These are phyloP conservation scores for Murina feae DNA, from an alignment of 2,113 vertebrate species.

Conservation along the genomic window DNA sequence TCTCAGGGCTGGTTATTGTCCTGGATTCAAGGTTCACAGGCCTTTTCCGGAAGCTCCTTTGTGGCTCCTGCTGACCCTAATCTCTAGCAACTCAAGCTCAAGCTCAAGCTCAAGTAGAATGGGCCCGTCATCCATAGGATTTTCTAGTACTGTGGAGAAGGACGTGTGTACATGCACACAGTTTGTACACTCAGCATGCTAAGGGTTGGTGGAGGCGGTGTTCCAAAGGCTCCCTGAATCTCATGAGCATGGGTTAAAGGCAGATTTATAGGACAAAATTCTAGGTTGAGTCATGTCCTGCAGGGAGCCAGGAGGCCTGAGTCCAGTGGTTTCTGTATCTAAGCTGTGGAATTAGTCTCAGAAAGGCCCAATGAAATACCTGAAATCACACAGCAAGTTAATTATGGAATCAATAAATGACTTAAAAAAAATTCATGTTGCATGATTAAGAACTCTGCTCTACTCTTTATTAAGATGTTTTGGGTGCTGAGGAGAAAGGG, in stretches of 20 bases:
- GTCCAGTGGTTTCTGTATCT: not conserved
- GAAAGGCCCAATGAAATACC: not conserved
- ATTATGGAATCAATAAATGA: not conserved
- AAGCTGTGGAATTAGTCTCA: not conserved
- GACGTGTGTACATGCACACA: fast-evolving
- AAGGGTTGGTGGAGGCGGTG: not conserved
- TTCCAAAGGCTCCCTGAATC: not conserved
- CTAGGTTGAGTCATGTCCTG: not conserved
- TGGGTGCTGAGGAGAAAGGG: not conserved
- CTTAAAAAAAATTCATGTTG: not conserved
- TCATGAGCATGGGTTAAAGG: not conserved
- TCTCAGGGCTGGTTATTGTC: not conserved
- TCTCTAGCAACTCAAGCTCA: not conserved
- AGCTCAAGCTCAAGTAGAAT: not conserved
- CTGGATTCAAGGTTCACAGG: not conserved
- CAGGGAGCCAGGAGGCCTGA: not conserved
- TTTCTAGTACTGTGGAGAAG: not conserved
- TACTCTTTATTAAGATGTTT: not conserved
- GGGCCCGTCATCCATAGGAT: not conserved
- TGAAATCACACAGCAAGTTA: not conserved
- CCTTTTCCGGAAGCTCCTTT: not conserved
- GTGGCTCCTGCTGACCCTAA: not conserved
- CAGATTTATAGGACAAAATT: not conserved
- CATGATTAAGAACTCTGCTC: not conserved
- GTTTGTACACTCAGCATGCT: not conserved